Evolutionary conservation across 2,888 invertebrate species (phyloP).

Genomic region (Bombylius discolor): DNA sequence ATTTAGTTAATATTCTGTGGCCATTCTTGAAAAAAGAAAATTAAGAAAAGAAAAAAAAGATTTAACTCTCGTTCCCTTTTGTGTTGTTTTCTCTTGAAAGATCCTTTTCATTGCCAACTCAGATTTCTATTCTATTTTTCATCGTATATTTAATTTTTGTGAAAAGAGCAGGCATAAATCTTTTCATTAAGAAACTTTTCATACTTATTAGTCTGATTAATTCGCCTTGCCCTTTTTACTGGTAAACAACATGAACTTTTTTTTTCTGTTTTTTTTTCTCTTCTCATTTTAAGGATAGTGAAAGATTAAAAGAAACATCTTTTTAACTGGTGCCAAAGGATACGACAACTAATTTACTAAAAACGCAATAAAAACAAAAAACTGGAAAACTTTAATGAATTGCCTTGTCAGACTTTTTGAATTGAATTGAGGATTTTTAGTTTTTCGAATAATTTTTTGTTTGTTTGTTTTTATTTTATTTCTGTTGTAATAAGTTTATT

Average conservation of each 20-base stretch:
- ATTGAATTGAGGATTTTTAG: no score
- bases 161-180: conserved; percentile 28
- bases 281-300: background rate
- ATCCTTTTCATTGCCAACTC: background rate
- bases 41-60: no score
- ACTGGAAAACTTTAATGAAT: conserved; percentile 3
- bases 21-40: no score
- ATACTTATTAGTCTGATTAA: conserved; percentile 39
- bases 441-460: no score
- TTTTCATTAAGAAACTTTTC: conserved; percentile 38
- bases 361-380: background rate
- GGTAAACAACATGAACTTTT: no score
- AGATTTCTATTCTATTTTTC: background rate
- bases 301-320: conserved; percentile 1
- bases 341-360: conserved; percentile 2
- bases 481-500: no score
- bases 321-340: conserved; percentile 4
- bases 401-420: background rate
- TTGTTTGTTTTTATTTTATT: no score
- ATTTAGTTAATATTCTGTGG: no score
- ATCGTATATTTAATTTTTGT: background rate
- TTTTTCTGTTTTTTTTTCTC: background rate
- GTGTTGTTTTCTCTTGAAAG: no score
- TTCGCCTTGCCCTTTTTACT: conserved; percentile 17
- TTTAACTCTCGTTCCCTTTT: no score